These are phyloP conservation scores for Nannobrachium achirus DNA, from an alignment of 2,113 vertebrate species.

Conservation along the genomic window DNA sequence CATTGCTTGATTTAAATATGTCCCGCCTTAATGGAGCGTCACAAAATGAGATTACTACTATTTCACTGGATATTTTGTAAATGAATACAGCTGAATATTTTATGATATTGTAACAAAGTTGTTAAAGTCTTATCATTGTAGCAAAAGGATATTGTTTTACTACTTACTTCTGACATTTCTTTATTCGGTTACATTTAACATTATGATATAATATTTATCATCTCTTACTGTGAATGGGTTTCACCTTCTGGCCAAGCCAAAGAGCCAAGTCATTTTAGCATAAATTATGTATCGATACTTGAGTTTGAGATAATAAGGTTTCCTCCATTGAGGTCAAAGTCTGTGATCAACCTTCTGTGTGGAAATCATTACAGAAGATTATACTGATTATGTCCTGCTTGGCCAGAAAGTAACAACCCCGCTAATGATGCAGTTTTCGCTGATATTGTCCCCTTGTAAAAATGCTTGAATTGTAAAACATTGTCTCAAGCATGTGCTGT, in stretches of 20 bases:
- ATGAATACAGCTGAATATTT: conserved; percentile 58
- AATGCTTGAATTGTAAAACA: conserved; percentile 16
- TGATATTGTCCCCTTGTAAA: conserved; percentile 3
- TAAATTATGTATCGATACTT: neutral
- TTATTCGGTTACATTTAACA: conserved; percentile 34
- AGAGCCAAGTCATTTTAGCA: conserved; percentile 43
- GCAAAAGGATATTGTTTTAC: conserved; percentile 30
- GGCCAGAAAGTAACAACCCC: conserved; percentile 1
- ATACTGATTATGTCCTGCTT: neutral
- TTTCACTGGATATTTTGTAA: conserved; percentile 65
- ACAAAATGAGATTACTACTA: conserved; percentile 48
- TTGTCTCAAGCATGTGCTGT: conserved; percentile 24
- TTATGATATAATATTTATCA: conserved; percentile 50
- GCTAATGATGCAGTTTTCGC: neutral
- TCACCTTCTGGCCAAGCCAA: conserved; percentile 48
- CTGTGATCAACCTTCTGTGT: conserved; percentile 3
- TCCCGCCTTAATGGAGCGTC: conserved; percentile 42
- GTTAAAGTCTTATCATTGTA: conserved; percentile 56
- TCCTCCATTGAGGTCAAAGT: conserved; percentile 26
- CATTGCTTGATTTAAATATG: conserved; percentile 35
- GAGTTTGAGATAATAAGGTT: conserved; percentile 11
- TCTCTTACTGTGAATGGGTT: conserved; percentile 61
- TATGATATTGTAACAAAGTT: conserved; percentile 58
- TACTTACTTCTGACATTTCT: conserved; percentile 26
- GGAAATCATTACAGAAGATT: neutral